Base-by-base conservation (phyloP, 2,797 vertebrate genomes). In the Melanotaenia parkinsoni region DNA sequence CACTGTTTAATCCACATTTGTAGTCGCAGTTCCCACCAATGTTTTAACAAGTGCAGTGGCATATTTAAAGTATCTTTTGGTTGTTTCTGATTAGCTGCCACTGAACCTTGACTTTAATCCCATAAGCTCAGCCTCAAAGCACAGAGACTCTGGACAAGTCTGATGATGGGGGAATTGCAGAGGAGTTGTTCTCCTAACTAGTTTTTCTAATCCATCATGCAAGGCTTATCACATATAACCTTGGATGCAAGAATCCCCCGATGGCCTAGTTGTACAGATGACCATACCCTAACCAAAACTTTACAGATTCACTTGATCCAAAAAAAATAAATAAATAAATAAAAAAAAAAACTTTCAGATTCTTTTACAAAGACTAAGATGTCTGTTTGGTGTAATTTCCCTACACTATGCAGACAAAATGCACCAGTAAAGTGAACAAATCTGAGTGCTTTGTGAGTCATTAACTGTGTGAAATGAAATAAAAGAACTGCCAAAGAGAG, bases 81-180 rank as follows among this genome's bases (percentile, higher is more conserved):
- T 89, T 86, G 85, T 92, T 89, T 87, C 83, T 86, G 84, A 88
- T 90, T 86, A 89, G 82, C 86, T 88, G 88, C 88, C 88, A 91
- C 88, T 90, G 88, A 91, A 90, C 85, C 85, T 77, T 84, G 86
- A 85, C 86, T 79, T 70, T 92, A 90, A 92, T 91, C 91, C 89
- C 74, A 79, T 88, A 89, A 90, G 67, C 83, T 80, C 67, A 67
- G 84, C 86, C 79, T 76, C 72, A 64, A 70, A 70, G 86, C 77
- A 53, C 51, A 69, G 59, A 77, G 56, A 63, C 77, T 86, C 56
- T 38, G 79, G 86, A 83, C 83, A 60, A 77, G 65, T 63, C 79
- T 45, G 32, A 77, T 75, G 88, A 89, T 82, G 79, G 80, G 65
- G 22, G 72, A 76, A 82, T 30, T 79, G 82, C 80, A 67, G 59